Evolutionary conservation across 2,888 invertebrate genomes (phyloP).

Genomic region (Lymantria monacha): DNA sequence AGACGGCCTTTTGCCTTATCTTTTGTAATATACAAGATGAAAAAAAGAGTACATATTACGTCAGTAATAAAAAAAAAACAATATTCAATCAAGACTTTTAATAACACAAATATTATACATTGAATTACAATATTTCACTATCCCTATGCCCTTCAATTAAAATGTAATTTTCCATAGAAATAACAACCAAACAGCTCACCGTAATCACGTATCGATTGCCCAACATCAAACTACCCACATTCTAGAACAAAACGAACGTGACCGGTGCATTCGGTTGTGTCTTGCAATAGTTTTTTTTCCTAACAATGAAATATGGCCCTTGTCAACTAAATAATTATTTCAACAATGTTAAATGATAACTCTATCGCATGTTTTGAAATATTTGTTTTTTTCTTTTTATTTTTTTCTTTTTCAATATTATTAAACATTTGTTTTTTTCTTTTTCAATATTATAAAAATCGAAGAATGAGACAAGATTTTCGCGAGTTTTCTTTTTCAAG

Average conservation of each 20-base stretch:
- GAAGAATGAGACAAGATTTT: too few species aligned
- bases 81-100: too few species aligned
- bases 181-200: slow-evolving; percentile 9
- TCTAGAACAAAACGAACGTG: slow-evolving; percentile 24
- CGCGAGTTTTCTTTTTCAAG: too few species aligned
- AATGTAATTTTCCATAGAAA: slow-evolving; percentile 21
- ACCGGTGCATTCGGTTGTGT: slow-evolving; percentile 5
- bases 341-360: slow-evolving; percentile 1
- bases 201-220: slow-evolving; percentile 23
- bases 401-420: too few species aligned
- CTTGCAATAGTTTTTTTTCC: slow-evolving; percentile 14
- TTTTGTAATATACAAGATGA: too few species aligned
- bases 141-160: slow-evolving; percentile 12
- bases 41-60: too few species aligned
- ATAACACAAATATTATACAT: too few species aligned
- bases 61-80: too few species aligned
- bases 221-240: slow-evolving; percentile 15
- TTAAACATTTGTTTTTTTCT: too few species aligned
- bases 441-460: too few species aligned
- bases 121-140: neutral
- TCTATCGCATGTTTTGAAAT: neutral
- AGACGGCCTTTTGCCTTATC: too few species aligned
- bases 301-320: slow-evolving; percentile 15
- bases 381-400: neutral
- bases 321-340: slow-evolving; percentile 7